Percentiles rank a stretch among this genome's conserved stretches.
phyloP scores from a whole-genome alignment of 2,797 vertebrate species.

The Atherinosoma microstoma region DNA sequence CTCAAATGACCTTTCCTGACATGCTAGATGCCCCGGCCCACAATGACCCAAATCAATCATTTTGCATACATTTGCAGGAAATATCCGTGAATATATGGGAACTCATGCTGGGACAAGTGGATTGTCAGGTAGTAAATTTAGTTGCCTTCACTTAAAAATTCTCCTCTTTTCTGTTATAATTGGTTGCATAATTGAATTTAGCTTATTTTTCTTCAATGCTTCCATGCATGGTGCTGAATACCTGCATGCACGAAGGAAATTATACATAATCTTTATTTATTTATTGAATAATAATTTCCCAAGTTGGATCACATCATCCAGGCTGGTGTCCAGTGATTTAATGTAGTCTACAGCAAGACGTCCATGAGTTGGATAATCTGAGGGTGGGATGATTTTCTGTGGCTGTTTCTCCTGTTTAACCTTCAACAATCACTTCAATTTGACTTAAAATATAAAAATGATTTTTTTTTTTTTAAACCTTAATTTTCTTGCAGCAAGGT shows the following conservation, averaged over 20 bases:
- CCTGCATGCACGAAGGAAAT: conserved; percentile 68
- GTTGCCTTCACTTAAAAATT: conserved; percentile 60
- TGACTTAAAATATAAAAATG: neutral
- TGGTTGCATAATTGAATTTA: conserved; percentile 52
- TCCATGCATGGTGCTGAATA: conserved; percentile 61
- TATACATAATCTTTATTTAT: neutral
- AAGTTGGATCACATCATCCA: conserved; percentile 24
- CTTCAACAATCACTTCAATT: neutral
- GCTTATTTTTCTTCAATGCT: conserved; percentile 36
- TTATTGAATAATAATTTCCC: neutral
- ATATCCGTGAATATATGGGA: conserved; percentile 87
- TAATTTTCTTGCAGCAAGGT: neutral
- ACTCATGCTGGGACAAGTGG: conserved; percentile 86
- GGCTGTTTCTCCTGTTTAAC: neutral
- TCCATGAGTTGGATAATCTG: conserved; percentile 17
- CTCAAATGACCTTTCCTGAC: conserved; percentile 42
- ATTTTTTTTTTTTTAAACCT: neutral
- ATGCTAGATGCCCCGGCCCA: conserved; percentile 51
- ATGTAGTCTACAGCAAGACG: conserved; percentile 5
- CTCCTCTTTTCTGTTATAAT: conserved; percentile 45
- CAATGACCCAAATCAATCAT: conserved; percentile 80
- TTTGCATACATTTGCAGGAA: conserved; percentile 86
- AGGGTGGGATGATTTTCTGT: conserved; percentile 18
- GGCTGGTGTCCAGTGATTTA: conserved; percentile 26
- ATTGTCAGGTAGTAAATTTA: conserved; percentile 85